These are phyloP conservation scores for Allophyes oxyacanthae DNA, from an alignment of 2,888 invertebrate genomes.

Conservation along the genomic window DNA sequence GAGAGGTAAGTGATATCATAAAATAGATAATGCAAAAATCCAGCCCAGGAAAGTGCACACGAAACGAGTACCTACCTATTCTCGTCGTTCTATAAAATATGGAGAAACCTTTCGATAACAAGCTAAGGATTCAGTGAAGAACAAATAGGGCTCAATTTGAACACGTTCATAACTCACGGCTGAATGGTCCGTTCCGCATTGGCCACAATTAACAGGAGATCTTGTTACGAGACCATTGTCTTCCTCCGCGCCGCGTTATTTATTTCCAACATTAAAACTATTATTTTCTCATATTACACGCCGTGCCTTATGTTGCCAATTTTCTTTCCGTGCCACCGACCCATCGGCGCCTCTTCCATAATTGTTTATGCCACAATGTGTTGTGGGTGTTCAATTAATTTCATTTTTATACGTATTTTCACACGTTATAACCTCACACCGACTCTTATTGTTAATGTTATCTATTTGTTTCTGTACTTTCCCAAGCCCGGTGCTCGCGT, in stretches of 20 bases:
- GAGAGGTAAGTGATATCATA: constrained; percentile 92
- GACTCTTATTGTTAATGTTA: constrained; percentile 69
- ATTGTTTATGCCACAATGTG: constrained; percentile 74
- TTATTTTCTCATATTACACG: constrained; percentile 81
- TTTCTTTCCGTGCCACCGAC: constrained; percentile 79
- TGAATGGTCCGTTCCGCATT: constrained; percentile 75
- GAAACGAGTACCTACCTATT: constrained; percentile 2
- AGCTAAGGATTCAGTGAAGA: constrained; percentile 64
- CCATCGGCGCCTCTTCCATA: constrained; percentile 76
- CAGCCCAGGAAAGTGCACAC: constrained; percentile 6
- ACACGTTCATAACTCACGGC: constrained; percentile 82
- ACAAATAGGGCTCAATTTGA: constrained; percentile 81
- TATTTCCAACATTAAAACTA: constrained; percentile 86
- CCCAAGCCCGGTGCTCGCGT: constrained; percentile 72
- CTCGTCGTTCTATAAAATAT: constrained; percentile 18
- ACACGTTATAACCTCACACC: constrained; percentile 70
- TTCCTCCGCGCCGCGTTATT: constrained; percentile 81
- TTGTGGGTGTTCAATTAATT: constrained; percentile 77
- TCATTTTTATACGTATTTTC: constrained; percentile 78
- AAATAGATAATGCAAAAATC: neutral
- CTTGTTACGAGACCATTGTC: constrained; percentile 86
- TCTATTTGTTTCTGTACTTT: constrained; percentile 73
- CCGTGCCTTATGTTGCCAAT: constrained; percentile 74
- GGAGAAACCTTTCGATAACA: constrained; percentile 33
- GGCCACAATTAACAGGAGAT: constrained; percentile 85